Base-by-base conservation (phyloP, 2,888 invertebrate genomes). In the Drosophila subquinaria region DNA sequence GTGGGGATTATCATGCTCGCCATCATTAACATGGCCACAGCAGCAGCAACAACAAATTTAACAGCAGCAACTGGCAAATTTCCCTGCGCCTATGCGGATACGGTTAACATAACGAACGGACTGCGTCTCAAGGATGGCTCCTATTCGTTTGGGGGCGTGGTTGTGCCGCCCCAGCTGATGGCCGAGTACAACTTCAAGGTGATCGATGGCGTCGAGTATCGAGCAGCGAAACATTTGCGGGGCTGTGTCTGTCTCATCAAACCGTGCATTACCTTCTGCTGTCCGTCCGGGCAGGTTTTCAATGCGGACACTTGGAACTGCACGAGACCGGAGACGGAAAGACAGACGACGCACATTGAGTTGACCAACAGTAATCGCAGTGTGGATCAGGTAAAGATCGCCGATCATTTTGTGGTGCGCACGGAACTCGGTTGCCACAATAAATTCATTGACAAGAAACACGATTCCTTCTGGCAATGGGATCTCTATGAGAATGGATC, bases 201-300 rank as follows among this genome's bases (percentile, higher is more conserved):
- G 5, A 82, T 89, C 51, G 89, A 90, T 45, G 82, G 84, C n/a
- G 85, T 88, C 0, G 80, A 82, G 42, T 89, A 89, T 38, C 69
- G 73, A 1, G 82, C 83, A 0, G 56, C 80, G 1, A 78, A 73
- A 20, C 91, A 92, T 62, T 35, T 86, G 10, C 81, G 92, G 3
- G 93, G 92, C 10, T 93, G 93, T 48, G 79, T 91, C 9, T 93
- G 93, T 27, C 71, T 75, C 27, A 55, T 92, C 13, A 91, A 88
- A 57, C 86, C 90, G 2, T 93, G 93, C 68, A 82, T 93, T 3
- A 90, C 91, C n/a, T 90, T 92, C 69, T 93, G 93, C 68, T 93
- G 93, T 57, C 88, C 90, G 0, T 62, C 64, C 0, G 81, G 81
- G 0, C 62, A 86, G 55, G 74, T 81, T 9, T 92, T 87, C 52